phyloP scores from a whole-genome alignment of 2,888 invertebrate species.

The Ophion costatus region DNA sequence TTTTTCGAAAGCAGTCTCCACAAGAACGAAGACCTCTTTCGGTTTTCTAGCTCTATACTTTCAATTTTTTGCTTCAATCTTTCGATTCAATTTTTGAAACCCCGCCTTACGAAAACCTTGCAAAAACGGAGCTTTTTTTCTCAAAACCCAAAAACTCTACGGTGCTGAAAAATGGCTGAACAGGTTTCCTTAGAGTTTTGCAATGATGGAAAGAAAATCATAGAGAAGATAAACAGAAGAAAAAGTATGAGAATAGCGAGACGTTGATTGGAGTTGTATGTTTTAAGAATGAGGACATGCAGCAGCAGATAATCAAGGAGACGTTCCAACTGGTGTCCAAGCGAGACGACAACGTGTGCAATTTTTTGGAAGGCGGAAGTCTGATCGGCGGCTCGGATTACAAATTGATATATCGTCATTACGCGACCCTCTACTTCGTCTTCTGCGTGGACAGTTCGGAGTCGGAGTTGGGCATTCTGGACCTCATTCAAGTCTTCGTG shows the following conservation, averaged over 20 bases:
- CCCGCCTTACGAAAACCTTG: too few species aligned
- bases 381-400: constrained; percentile 99
- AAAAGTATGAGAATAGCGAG: not conserved
- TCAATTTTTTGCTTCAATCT: too few species aligned
- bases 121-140: too few species aligned
- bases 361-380: constrained; percentile 99
- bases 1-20: too few species aligned
- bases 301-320: constrained; percentile 99
- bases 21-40: too few species aligned
- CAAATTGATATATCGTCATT: constrained; percentile 98
- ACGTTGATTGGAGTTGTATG: constrained; percentile 74
- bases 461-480: constrained; percentile 98
- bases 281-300: constrained; percentile 96
- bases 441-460: constrained; percentile 99
- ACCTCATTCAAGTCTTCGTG: constrained; percentile 98
- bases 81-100: too few species aligned
- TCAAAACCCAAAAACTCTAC: too few species aligned
- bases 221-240: too few species aligned
- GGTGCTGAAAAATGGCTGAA: too few species aligned
- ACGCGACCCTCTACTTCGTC: constrained; percentile 99
- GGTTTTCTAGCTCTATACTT: too few species aligned
- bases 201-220: too few species aligned
- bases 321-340: constrained; percentile 99
- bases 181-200: too few species aligned
- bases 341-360: constrained; percentile 99